Percentiles rank a stretch among this genome's conserved stretches.
These are phyloP conservation scores for Polyommatus icarus DNA, from an alignment of 2,888 invertebrate species.

Conservation along the genomic window DNA sequence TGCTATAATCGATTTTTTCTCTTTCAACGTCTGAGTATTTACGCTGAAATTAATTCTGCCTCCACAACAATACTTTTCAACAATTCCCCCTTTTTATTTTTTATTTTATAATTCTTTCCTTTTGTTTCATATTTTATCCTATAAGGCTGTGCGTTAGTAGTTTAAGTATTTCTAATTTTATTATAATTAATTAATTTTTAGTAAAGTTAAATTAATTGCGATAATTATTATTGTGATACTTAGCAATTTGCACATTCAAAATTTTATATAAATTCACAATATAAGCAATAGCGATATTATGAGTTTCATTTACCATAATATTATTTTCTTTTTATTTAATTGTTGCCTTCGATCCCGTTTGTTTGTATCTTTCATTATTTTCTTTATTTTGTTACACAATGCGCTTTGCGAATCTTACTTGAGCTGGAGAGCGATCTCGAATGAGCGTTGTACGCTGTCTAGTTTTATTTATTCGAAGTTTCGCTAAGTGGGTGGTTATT, in stretches of 20 bases:
- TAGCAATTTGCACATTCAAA: not conserved
- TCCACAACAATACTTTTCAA: not conserved
- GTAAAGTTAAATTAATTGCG: not conserved
- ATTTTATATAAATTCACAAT: not conserved
- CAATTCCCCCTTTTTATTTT: not conserved
- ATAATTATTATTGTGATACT: not conserved
- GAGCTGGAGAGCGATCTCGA: not conserved
- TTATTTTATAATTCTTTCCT: not conserved
- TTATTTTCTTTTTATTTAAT: not conserved
- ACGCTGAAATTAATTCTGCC: not conserved
- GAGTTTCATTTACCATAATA: not conserved
- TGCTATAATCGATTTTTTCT: not conserved
- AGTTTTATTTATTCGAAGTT: slow-evolving; percentile 9
- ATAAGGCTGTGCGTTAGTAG: not conserved
- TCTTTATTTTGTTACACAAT: not conserved
- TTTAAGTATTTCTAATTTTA: not conserved
- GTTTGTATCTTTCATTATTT: not conserved
- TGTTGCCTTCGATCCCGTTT: not conserved
- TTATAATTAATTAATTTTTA: not conserved
- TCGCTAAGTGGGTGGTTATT: not conserved
- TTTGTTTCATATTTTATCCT: not conserved
- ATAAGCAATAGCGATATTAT: not conserved
- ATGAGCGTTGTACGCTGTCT: not conserved
- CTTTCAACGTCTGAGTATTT: not conserved
- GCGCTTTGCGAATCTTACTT: not conserved